phyloP scores from a whole-genome alignment of 2,888 invertebrate species.

The Oscheius myriophilus region DNA sequence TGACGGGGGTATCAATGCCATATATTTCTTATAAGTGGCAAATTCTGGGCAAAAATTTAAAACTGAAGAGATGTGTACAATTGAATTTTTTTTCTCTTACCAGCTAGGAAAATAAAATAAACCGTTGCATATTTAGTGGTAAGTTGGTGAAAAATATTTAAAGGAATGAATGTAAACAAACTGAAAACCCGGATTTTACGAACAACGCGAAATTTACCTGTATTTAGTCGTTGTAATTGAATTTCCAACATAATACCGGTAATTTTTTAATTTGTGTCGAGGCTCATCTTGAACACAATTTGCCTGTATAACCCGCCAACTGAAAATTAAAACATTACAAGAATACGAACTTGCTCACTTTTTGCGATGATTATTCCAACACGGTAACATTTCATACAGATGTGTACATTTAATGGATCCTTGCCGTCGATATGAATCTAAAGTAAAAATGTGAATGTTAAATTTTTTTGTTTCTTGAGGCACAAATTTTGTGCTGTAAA shows the following conservation, averaged over 20 bases:
- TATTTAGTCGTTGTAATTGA: slow-evolving; percentile 93
- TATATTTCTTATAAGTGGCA: slow-evolving; percentile 55
- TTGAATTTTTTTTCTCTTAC: slow-evolving; percentile 84
- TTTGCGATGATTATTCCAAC: too few species aligned
- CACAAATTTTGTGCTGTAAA: too few species aligned
- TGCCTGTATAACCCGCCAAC: slow-evolving; percentile 44
- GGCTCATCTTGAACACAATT: slow-evolving; percentile 46
- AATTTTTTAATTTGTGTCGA: slow-evolving; percentile 58
- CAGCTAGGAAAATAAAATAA: slow-evolving; percentile 94
- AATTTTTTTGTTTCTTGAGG: too few species aligned
- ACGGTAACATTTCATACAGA: too few species aligned
- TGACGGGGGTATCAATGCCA: slow-evolving; percentile 84
- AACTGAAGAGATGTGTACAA: slow-evolving; percentile 34
- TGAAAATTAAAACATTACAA: slow-evolving; percentile 19
- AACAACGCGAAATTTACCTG: too few species aligned
- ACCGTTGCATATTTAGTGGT: slow-evolving; percentile 91
- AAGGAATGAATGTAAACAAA: slow-evolving; percentile 89
- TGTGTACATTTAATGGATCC: too few species aligned
- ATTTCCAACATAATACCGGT: slow-evolving; percentile 79
- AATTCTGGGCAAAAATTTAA: slow-evolving; percentile 61
- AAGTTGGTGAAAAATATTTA: slow-evolving; percentile 81
- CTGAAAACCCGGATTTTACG: slow-evolving; percentile 73
- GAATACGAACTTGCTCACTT: slow-evolving; percentile 19
- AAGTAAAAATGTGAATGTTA: too few species aligned
- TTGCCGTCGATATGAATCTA: too few species aligned